Percentiles rank a stretch among this genome's conserved stretches.
phyloP scores from a whole-genome alignment of 2,888 invertebrate species.

The Hypsopygia costalis region DNA sequence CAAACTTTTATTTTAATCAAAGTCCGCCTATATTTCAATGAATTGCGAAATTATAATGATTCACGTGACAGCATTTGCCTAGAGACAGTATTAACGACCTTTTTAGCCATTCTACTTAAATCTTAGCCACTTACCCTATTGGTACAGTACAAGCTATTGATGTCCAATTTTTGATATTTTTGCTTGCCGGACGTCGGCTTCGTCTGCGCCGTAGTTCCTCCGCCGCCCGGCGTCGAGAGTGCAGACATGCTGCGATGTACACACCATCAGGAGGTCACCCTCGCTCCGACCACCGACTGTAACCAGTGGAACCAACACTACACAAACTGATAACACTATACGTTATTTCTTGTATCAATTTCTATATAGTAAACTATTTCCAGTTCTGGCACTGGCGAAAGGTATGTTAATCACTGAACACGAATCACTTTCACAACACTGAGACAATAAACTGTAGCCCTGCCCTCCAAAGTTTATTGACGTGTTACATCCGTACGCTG shows the following conservation, averaged over 20 bases:
- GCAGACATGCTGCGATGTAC: slow-evolving; percentile 98
- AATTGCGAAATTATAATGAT: too few relatives aligned
- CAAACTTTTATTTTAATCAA: too few relatives aligned
- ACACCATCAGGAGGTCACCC: slow-evolving; percentile 87
- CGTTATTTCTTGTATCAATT: slow-evolving; percentile 11
- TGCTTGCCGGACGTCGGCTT: slow-evolving; percentile 88
- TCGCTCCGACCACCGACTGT: slow-evolving; percentile 76
- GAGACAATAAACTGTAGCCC: slow-evolving; percentile 59
- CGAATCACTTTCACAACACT: slow-evolving; percentile 68
- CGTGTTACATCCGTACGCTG: slow-evolving; percentile 75
- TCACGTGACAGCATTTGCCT: too few relatives aligned
- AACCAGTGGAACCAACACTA: slow-evolving; percentile 48
- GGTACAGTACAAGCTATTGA: slow-evolving; percentile 97
- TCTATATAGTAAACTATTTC: slow-evolving; percentile 1
- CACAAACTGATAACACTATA: slow-evolving; percentile 26
- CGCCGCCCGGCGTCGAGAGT: slow-evolving; percentile 91
- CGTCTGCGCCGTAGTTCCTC: slow-evolving; percentile 79
- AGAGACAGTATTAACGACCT: too few relatives aligned
- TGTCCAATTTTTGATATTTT: slow-evolving; percentile 98
- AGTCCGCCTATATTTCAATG: too few relatives aligned
- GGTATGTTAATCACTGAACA: slow-evolving; percentile 25
- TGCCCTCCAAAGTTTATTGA: slow-evolving; percentile 74
- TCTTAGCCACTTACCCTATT: slow-evolving; percentile 90
- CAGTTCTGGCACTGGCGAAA: slow-evolving; percentile 6
- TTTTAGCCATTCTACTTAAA: too few relatives aligned